Conservation (phyloP, 2,888 invertebrate species). For the Acanthococcus lagerstroemiae region DNA sequence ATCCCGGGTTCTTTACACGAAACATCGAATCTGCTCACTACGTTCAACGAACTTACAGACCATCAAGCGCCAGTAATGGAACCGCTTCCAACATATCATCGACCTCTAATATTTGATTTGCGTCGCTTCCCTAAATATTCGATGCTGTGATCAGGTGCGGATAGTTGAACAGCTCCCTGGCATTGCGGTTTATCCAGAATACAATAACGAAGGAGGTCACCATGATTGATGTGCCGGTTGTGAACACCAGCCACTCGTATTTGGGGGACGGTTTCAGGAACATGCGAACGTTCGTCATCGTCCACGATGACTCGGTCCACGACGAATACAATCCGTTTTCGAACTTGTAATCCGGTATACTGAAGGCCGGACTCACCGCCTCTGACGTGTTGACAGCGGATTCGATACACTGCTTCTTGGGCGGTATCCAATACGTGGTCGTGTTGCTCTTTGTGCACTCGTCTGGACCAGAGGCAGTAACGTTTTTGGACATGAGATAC, state of each 20-base stretch:
- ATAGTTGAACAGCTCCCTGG: constrained; percentile 10
- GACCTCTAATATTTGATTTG: constrained; percentile 20
- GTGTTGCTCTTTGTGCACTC: neutral
- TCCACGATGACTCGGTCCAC: constrained; percentile 85
- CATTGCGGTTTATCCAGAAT: constrained; percentile 1
- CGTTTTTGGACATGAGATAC: neutral
- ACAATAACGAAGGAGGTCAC: neutral
- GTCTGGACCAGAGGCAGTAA: neutral
- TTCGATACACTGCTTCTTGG: neutral
- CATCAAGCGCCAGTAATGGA: neutral
- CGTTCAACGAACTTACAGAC: neutral
- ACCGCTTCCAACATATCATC: neutral
- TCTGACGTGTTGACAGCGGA: neutral
- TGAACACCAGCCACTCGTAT: constrained; percentile 17
- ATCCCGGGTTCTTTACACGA: too few relatives aligned
- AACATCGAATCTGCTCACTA: neutral
- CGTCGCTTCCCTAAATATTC: constrained; percentile 8
- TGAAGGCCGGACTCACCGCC: constrained; percentile 11
- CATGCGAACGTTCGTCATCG: constrained; percentile 59
- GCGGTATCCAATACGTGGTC: neutral
- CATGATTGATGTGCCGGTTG: neutral
- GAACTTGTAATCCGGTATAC: constrained; percentile 58
- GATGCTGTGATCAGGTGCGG: constrained; percentile 8
- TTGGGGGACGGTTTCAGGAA: constrained; percentile 57
- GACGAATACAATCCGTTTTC: constrained; percentile 65